Conservation (phyloP, 2,113 vertebrate species). For the Eurystomus gularis region DNA sequence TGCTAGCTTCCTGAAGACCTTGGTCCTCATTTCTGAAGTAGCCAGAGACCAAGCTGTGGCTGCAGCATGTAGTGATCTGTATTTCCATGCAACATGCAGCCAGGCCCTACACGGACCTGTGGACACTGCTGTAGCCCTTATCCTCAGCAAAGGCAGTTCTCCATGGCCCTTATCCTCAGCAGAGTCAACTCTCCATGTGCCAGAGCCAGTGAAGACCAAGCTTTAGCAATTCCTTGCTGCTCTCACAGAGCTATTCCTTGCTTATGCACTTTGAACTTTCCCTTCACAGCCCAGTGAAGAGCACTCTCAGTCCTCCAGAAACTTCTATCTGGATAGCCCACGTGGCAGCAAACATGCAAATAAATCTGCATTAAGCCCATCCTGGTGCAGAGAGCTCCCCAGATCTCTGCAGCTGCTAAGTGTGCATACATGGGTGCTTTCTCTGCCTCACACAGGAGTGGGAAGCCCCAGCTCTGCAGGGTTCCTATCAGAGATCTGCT, state of each 20-base stretch:
- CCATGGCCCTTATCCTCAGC: not conserved
- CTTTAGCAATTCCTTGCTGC: not conserved
- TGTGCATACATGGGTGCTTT: rapidly evolving
- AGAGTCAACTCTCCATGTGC: not conserved
- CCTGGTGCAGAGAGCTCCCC: no score
- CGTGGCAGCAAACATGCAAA: rapidly evolving
- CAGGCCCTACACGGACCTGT: rapidly evolving
- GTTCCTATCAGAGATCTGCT: rapidly evolving
- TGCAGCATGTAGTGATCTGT: not conserved
- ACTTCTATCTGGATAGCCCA: not conserved
- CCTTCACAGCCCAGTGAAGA: not conserved
- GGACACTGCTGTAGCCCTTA: not conserved
- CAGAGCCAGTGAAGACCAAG: not conserved
- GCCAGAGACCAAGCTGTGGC: not conserved
- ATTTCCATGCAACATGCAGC: not conserved
- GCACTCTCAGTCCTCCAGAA: not conserved
- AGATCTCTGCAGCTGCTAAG: not conserved
- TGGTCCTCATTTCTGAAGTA: not conserved
- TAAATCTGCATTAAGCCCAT: not conserved
- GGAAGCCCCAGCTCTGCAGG: not conserved
- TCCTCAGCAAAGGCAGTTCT: not conserved
- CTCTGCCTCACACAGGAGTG: rapidly evolving
- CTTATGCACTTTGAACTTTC: not conserved
- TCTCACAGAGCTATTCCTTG: not conserved
- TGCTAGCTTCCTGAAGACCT: not conserved